Percentiles rank a stretch among this genome's conserved stretches.
Conservation (phyloP, 2,888 invertebrate genomes). For the Lobophora halterata region DNA sequence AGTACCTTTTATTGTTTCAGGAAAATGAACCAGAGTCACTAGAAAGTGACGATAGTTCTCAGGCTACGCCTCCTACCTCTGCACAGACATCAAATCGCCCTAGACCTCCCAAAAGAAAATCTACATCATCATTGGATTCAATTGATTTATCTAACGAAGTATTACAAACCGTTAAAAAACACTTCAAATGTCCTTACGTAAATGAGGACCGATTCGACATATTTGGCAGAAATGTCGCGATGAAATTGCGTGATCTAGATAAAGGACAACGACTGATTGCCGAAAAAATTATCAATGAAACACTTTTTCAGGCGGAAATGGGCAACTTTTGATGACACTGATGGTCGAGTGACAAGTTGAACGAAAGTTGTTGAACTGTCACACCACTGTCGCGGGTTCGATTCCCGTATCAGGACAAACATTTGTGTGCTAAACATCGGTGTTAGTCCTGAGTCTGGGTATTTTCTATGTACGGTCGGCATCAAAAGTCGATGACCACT, state of each 20-base stretch:
- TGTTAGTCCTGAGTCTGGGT: too few relatives aligned
- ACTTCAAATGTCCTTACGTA: constrained; percentile 22
- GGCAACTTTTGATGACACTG: too few relatives aligned
- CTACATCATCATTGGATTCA: constrained; percentile 16
- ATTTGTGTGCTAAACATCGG: too few relatives aligned
- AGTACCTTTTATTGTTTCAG: constrained; percentile 11
- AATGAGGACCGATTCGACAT: constrained; percentile 29
- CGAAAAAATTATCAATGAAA: constrained; percentile 28
- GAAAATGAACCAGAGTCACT: constrained; percentile 8
- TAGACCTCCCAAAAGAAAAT: constrained; percentile 22
- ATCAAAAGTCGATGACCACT: too few relatives aligned
- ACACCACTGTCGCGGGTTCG: too few relatives aligned
- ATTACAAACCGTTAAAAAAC: constrained; percentile 22
- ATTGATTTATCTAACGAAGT: constrained; percentile 22
- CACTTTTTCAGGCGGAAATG: constrained; percentile 27
- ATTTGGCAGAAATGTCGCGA: constrained; percentile 16
- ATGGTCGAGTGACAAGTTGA: too few relatives aligned
- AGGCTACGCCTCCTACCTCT: too few relatives aligned
- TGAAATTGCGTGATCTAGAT: constrained; percentile 14
- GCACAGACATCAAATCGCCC: constrained; percentile 10
- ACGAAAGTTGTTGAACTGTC: too few relatives aligned
- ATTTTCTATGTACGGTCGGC: too few relatives aligned
- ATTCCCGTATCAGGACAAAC: too few relatives aligned
- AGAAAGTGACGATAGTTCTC: too few relatives aligned
- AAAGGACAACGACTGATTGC: constrained; percentile 18